Percentiles rank a stretch among this genome's conserved stretches.
These are phyloP conservation scores for Dicycla oo DNA, from an alignment of 2,888 invertebrate genomes.

Conservation along the genomic window DNA sequence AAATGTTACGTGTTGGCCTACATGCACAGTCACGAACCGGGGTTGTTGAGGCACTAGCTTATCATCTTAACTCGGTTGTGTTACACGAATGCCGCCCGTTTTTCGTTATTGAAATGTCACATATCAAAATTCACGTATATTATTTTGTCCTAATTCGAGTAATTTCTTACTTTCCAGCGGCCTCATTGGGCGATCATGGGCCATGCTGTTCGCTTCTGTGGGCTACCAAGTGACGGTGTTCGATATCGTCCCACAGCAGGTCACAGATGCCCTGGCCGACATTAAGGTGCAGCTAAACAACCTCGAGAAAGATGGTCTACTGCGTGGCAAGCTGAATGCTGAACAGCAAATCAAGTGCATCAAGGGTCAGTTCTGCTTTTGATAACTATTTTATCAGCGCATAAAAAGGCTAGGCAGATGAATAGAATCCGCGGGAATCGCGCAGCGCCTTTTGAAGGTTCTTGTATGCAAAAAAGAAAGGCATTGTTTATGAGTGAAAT, in stretches of 20 bases:
- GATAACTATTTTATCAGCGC: too few species aligned
- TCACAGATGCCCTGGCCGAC: slow-evolving; percentile 93
- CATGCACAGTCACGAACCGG: too few species aligned
- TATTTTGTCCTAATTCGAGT: not conserved
- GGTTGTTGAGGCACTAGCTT: too few species aligned
- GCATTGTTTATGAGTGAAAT: not conserved
- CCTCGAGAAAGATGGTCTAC: slow-evolving; percentile 93
- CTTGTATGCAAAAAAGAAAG: not conserved
- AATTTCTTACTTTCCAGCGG: slow-evolving; percentile 91
- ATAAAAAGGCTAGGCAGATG: too few species aligned
- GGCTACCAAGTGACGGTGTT: slow-evolving; percentile 97
- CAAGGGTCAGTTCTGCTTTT: slow-evolving; percentile 88
- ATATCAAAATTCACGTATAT: too few species aligned
- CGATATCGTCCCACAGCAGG: slow-evolving; percentile 95
- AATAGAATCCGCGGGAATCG: not conserved
- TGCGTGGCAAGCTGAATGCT: slow-evolving; percentile 94
- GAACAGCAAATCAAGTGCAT: slow-evolving; percentile 94
- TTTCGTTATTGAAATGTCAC: too few species aligned
- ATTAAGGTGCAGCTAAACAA: slow-evolving; percentile 93
- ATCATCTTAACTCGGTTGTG: too few species aligned
- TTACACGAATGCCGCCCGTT: too few species aligned
- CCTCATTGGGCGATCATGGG: slow-evolving; percentile 98
- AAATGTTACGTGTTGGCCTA: not conserved
- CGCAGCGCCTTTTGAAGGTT: not conserved
- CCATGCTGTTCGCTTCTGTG: slow-evolving; percentile 98